Conservation (phyloP, 2,113 vertebrate genomes). For the Theristicus caerulescens region DNA sequence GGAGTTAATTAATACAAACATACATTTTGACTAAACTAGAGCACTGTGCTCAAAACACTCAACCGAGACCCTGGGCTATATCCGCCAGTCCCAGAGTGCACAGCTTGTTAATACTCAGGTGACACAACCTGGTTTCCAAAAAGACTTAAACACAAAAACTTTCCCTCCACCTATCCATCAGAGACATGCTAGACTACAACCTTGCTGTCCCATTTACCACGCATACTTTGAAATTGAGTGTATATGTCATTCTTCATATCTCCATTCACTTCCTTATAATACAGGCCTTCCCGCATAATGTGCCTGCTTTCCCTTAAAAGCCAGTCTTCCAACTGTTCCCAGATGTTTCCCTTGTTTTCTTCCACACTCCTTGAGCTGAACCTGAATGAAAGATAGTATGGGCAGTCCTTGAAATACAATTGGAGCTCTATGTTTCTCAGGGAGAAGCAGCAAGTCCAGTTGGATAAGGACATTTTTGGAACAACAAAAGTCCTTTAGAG, state of each 20-base stretch:
- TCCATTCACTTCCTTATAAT: background rate
- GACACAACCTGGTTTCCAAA: background rate
- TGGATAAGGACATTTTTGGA: background rate
- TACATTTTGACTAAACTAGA: background rate
- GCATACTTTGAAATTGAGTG: background rate
- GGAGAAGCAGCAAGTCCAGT: background rate
- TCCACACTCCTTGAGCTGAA: background rate
- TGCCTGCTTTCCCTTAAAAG: background rate
- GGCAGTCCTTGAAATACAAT: background rate
- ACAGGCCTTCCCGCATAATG: background rate
- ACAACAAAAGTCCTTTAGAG: background rate
- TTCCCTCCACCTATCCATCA: background rate
- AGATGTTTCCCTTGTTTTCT: background rate
- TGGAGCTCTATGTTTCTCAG: background rate
- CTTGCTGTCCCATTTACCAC: background rate
- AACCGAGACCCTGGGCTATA: background rate
- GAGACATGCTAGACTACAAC: background rate
- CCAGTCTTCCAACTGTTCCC: background rate
- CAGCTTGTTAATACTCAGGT: background rate
- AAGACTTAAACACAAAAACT: background rate
- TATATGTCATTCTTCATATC: background rate
- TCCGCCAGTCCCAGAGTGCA: background rate
- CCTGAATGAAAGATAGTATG: background rate
- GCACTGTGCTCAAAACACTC: background rate
- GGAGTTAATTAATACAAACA: conserved; percentile 12